phyloP scores from a whole-genome alignment of 2,113 vertebrate genomes.

The Meles meles region DNA sequence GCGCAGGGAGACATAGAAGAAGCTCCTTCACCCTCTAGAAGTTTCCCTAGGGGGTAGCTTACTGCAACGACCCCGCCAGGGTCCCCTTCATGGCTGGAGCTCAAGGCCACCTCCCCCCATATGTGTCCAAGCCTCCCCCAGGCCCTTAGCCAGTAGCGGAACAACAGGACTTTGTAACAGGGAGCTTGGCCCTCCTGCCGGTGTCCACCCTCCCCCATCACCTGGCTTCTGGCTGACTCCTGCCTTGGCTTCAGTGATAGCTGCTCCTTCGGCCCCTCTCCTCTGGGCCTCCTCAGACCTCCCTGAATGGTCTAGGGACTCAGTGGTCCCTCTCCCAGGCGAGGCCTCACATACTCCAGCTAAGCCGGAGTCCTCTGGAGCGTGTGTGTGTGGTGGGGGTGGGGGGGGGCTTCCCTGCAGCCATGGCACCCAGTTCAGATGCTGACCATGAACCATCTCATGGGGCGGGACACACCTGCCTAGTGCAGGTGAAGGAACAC shows the following conservation, averaged over 20 bases:
- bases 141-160: background rate
- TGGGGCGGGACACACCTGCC: background rate
- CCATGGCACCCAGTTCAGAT: background rate
- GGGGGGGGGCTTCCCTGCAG: background rate
- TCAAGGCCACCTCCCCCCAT: background rate
- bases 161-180: accelerated
- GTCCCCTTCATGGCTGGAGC: background rate
- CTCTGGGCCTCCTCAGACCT: background rate
- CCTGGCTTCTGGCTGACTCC: accelerated
- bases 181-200: background rate
- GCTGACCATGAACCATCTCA: background rate
- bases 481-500: background rate
- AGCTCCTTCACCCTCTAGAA: background rate
- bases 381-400: background rate
- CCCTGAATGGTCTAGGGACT: no score
- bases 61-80: background rate
- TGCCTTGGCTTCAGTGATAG: background rate
- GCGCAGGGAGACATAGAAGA: background rate
- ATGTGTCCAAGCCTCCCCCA: no score
- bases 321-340: background rate
- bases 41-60: background rate
- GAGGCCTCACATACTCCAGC: background rate
- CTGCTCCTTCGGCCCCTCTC: background rate
- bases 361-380: background rate
- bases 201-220: accelerated